Base-by-base conservation (phyloP, 2,888 invertebrate genomes). In the Drosophila suboccidentalis region DNA sequence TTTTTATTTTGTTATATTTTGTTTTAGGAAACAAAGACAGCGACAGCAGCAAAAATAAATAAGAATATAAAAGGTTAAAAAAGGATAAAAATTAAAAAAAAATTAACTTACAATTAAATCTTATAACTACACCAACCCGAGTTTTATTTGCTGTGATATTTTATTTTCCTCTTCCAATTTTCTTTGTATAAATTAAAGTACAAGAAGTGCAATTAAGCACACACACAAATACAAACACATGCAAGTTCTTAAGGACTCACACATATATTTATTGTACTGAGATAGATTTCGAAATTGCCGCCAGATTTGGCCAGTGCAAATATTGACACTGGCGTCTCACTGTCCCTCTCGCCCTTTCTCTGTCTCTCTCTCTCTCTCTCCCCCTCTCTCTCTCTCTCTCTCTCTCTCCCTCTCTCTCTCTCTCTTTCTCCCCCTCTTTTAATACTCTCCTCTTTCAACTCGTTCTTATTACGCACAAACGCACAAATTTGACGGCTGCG, bases 401-500 rank as follows among this genome's bases (percentile, higher is more conserved):
- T 19, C 19, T 1, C 19, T 19, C 19, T 19, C 19, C 2, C 13
- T 11, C 8, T 11, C 11, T 11, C 11, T 19, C 1, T 6, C 0
- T 13, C 13, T n/a, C n/a, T 8, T 6, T 9, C 49, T 13, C 19
- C 13, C 19, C 0, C 26, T 26, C 26, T 43, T 58, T 26, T n/a
- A n/a, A n/a, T n/a, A n/a, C 26, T 34, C n/a, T 41, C 34, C 59
- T 29, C 10, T 5, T 10, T 1, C n/a, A 15, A 17, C 6, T 32
- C 4, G 10, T 38, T 11, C 17, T n/a, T 57, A 71, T 63, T 67
- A 89, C 89, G 89, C 89, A 82, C 89, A 82, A 83, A 80, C 87
- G 82, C 87, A 89, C 84, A 71, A 82, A 89, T 83, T 89, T 73
- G 67, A 82, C 47, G 66, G 50, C 57, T 69, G 78, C 69, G 69